Evolutionary conservation across 1,140 invertebrate genomes (phyloP).

Genomic region (Helicoverpa zea): DNA sequence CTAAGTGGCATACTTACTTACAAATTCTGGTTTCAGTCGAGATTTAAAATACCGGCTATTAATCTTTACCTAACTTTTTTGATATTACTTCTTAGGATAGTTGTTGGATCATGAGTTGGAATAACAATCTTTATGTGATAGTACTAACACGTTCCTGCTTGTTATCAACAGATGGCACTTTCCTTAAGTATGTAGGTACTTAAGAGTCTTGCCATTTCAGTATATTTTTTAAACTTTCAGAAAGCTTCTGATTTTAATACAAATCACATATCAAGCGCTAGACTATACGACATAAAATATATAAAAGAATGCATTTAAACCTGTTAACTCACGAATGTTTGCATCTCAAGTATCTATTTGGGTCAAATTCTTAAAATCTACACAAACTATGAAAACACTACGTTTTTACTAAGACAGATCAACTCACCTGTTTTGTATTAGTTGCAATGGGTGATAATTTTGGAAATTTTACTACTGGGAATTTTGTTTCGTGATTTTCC

Average conservation of each 20-base stretch:
- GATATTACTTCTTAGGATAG: too few relatives aligned
- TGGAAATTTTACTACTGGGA: constrained; percentile 43
- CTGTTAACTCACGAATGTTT: neutral
- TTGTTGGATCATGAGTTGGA: neutral
- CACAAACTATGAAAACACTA: constrained; percentile 31
- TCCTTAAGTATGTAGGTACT: too few relatives aligned
- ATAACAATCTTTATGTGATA: neutral
- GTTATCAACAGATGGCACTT: constrained; percentile 3
- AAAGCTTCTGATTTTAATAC: too few relatives aligned
- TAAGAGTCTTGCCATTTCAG: too few relatives aligned
- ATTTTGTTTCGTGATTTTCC: constrained; percentile 44
- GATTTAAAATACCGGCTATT: too few relatives aligned
- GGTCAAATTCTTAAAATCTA: constrained; percentile 49
- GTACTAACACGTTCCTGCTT: neutral
- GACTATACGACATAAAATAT: neutral
- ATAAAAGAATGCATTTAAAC: neutral
- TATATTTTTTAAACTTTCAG: too few relatives aligned
- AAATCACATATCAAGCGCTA: too few relatives aligned
- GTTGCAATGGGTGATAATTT: constrained; percentile 1
- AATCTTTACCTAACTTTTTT: neutral
- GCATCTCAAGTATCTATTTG: constrained; percentile 31
- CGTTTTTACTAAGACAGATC: constrained; percentile 5
- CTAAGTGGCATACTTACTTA: too few relatives aligned
- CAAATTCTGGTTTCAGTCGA: too few relatives aligned
- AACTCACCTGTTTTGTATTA: constrained; percentile 25